Base-by-base conservation (phyloP, 2,113 vertebrate genomes). In the Psilopogon haemacephalus region DNA sequence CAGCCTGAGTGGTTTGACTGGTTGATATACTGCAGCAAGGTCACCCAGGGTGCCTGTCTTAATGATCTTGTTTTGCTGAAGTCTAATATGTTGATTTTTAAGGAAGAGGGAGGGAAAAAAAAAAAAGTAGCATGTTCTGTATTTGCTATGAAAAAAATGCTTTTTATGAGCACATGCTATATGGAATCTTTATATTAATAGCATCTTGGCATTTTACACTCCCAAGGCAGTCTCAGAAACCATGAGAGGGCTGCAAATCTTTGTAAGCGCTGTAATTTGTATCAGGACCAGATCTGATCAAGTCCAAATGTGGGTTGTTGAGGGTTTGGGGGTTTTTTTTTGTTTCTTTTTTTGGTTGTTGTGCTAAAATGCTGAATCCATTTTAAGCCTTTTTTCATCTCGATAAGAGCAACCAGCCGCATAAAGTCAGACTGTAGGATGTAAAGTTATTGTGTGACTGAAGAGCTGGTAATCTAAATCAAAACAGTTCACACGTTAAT, bases 141-240 rank as follows among this genome's bases (percentile, higher is more conserved):
- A 42, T 81, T 52, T 67, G 65, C 32, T 14, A 9, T 8, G 12
- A 63, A 90, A 44, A 58, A 86, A 84, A 14, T 11, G 48, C 19
- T 77, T 89, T 93, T 85, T 44, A 40, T n/a, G 89, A 90, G 87
- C 54, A 63, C 26, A 73, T 33, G 38, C 82, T 89, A 18, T n/a
- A 50, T 60, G 76, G 94, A 90, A 76, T 86, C 81, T 68, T 93
- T 58, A 18, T 27, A 69, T 86, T 60, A 77, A 84, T 27, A 92
- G 94, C 64, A 40, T 94, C 74, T 91, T 92, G 95, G 76, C 84
- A 37, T 79, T 65, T 93, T 73, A 20, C 42, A 7, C n/a, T 95
- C 96, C 91, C 95, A 40, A 70, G 76, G 78, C 90, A 79, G 50
- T 67, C 81, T 91, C 76, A 15, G 83, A 52, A 93, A 65, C 75